These are phyloP conservation scores for Dunckerocampus dactyliophorus DNA, from an alignment of 2,113 vertebrate genomes.

Conservation along the genomic window DNA sequence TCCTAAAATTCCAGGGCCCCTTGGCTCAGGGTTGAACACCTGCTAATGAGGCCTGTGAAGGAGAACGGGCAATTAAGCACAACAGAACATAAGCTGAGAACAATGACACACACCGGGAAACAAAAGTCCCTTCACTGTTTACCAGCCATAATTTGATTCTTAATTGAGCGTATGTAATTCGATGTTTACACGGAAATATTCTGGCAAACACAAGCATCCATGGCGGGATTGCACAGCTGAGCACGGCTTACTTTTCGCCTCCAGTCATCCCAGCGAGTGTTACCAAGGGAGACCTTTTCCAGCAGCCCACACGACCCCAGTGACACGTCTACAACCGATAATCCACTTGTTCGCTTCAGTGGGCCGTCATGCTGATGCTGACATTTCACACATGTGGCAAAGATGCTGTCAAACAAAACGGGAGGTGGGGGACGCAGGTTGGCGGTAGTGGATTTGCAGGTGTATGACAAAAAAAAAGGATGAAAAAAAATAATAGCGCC, in stretches of 20 bases:
- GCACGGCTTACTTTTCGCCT: slow-evolving; percentile 18
- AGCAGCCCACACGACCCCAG: slow-evolving; percentile 1
- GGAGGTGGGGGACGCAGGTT: slow-evolving; percentile 27
- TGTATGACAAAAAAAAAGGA: slow-evolving; percentile 13
- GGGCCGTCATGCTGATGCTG: slow-evolving; percentile 26
- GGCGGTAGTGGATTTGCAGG: slow-evolving; percentile 17
- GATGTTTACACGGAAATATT: slow-evolving; percentile 53
- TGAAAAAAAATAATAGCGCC: background rate
- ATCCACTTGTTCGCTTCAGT: slow-evolving; percentile 17
- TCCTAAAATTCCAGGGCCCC: slow-evolving; percentile 28
- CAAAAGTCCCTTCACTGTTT: slow-evolving; percentile 51
- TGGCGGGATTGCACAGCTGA: slow-evolving; percentile 17
- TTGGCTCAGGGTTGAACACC: slow-evolving; percentile 29
- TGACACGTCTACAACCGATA: slow-evolving; percentile 20
- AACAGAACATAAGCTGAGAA: slow-evolving; percentile 38
- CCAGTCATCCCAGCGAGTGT: slow-evolving; percentile 4
- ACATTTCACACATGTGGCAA: slow-evolving; percentile 42
- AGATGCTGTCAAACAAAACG: slow-evolving; percentile 24
- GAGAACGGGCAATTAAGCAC: slow-evolving; percentile 45
- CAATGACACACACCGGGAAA: slow-evolving; percentile 47
- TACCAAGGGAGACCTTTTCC: background rate
- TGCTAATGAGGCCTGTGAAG: slow-evolving; percentile 38
- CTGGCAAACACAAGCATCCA: slow-evolving; percentile 32
- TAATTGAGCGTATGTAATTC: slow-evolving; percentile 54
- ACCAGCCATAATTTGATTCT: slow-evolving; percentile 55